These are phyloP conservation scores for Torymus tubicola DNA, from an alignment of 2,888 invertebrate species.

Conservation along the genomic window DNA sequence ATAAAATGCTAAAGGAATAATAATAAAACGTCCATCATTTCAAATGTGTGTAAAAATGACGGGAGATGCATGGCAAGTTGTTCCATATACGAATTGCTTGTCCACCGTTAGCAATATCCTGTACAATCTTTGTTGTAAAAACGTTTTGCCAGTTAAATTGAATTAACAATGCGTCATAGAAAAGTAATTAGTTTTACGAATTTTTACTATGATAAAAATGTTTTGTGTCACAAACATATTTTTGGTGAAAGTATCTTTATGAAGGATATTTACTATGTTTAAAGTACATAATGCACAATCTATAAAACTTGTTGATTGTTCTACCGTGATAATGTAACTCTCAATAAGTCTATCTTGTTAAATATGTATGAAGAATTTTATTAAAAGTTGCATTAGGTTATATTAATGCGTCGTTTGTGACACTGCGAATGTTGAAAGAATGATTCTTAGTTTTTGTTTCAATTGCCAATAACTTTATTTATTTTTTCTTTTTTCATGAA, in stretches of 20 bases:
- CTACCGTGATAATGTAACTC: constrained; percentile 30
- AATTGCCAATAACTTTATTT: constrained; percentile 52
- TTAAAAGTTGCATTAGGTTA: constrained; percentile 49
- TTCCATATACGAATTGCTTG: constrained; percentile 20
- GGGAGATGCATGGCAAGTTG: constrained; percentile 24
- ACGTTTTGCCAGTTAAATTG: constrained; percentile 37
- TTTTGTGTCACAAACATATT: constrained; percentile 55
- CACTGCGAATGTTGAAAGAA: constrained; percentile 51
- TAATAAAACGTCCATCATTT: constrained; percentile 49
- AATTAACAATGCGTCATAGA: constrained; percentile 23
- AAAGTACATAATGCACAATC: constrained; percentile 55
- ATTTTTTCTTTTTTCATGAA: constrained; percentile 46
- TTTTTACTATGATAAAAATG: constrained; percentile 50
- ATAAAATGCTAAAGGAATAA: constrained; percentile 27
- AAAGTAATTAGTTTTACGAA: constrained; percentile 43
- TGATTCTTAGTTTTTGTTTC: constrained; percentile 46
- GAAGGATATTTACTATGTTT: constrained; percentile 31
- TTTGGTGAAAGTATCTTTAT: constrained; percentile 44
- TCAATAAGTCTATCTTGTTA: constrained; percentile 47
- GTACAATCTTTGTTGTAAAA: constrained; percentile 50
- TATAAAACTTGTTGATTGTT: constrained; percentile 54
- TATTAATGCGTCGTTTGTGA: constrained; percentile 43
- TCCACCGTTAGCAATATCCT: constrained; percentile 51
- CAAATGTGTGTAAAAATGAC: constrained; percentile 24
- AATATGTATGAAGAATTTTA: constrained; percentile 48